Base-by-base conservation (phyloP, 2,797 vertebrate species). In the Argentina silus region DNA sequence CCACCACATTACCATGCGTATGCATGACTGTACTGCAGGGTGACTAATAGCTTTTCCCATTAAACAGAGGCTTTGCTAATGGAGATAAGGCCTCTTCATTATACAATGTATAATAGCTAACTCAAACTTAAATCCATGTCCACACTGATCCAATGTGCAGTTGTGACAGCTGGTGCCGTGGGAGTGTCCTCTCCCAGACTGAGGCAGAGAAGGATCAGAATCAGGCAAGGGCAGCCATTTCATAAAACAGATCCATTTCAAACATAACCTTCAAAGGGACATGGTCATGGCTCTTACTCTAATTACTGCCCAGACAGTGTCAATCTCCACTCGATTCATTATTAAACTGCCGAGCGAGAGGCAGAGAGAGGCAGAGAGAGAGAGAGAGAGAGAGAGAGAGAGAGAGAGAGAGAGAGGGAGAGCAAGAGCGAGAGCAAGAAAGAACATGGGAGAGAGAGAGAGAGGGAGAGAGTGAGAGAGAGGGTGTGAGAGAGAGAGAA, bases 231-330 rank as follows among this genome's bases (percentile, higher is more conserved):
- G 45, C 69, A 61, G 43, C 21, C 8, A 7, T 62, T 27, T 50
- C 21, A 48, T 36, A 77, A 75, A 68, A 70, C 53, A 10, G 69
- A 78, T 73, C 71, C 12, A 57, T 86, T 79, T 79, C 78, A 76
- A 72, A 72, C 73, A 75, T 82, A 80, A 87, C 86, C 83, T 86
- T 89, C 83, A 79, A 75, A 36, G 27, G 27, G 27, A 36, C 27
- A 4, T 4, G 62, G 73, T 70, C 56, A 63, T 65, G 70, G 5
- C 70, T 73, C 67, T 81, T 77, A 75, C 78, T 80, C 83, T 87
- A 87, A 89, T 88, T 91, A 86, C 78, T 73, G 86, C 67, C 78
- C 59, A 78, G 79, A 84, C 50, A 3, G 72, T 67, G 77, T 84
- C 87, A 81, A 43, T 69, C 59, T 27, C 15, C 36, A 36, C 11